Conservation (phyloP, 1,140 invertebrate species). For the Leptinotarsa undecemlineata region DNA sequence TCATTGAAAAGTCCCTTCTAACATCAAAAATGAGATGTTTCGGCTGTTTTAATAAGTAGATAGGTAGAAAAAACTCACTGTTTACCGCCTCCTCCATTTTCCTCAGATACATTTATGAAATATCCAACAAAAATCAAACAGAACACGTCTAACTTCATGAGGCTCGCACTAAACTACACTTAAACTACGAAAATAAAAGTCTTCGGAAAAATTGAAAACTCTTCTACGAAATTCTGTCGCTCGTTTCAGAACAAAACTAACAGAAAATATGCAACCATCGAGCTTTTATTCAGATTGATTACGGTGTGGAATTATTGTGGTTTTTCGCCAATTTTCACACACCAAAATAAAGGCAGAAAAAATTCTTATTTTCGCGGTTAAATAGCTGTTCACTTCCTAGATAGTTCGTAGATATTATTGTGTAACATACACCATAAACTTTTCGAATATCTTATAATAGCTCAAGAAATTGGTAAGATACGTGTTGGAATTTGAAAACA, state of each 20-base stretch:
- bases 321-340: neutral
- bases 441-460: neutral
- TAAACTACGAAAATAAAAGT: neutral
- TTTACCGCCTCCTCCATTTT: slow-evolving; percentile 27
- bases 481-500: no score
- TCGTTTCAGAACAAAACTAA: neutral
- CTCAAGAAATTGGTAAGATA: no score
- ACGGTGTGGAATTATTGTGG: neutral
- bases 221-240: neutral
- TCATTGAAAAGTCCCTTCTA: no score
- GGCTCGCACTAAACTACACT: neutral
- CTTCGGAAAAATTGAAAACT: neutral
- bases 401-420: neutral
- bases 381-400: neutral
- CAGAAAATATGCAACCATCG: neutral
- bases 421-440: neutral
- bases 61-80: slow-evolving; percentile 29
- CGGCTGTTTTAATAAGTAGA: no score
- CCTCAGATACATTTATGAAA: slow-evolving; percentile 18
- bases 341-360: neutral
- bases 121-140: slow-evolving; percentile 31
- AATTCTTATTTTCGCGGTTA: neutral
- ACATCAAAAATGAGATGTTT: no score
- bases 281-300: neutral
- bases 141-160: slow-evolving; percentile 27